These are phyloP conservation scores for Alouatta palliata DNA, from an alignment of 2,113 vertebrate species.

Conservation along the genomic window DNA sequence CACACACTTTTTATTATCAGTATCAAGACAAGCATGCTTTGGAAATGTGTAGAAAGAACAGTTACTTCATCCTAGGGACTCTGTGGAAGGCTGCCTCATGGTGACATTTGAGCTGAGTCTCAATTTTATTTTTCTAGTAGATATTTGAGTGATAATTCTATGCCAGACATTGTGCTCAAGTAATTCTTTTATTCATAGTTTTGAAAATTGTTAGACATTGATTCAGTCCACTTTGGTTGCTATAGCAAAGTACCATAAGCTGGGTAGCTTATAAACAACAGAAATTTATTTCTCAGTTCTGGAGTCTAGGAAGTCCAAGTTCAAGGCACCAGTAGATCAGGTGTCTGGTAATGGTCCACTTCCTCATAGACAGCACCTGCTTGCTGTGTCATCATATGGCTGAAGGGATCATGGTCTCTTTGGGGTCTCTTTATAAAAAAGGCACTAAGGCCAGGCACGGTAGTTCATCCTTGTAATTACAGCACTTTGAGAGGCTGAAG, in stretches of 20 bases:
- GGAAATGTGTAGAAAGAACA: background rate
- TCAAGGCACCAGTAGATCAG: background rate
- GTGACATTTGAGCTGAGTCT: background rate
- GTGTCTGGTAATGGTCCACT: background rate
- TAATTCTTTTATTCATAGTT: background rate
- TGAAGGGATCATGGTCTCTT: background rate
- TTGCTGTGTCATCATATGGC: background rate
- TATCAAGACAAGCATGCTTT: background rate
- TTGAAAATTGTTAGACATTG: background rate
- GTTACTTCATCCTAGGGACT: background rate
- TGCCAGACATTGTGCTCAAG: background rate
- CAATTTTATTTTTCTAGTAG: conserved; percentile 1
- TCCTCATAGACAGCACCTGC: background rate
- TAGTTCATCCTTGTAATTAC: too few relatives aligned
- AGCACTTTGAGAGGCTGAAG: too few relatives aligned
- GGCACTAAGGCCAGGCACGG: too few relatives aligned
- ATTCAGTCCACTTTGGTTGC: background rate
- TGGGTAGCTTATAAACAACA: background rate
- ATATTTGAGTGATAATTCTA: background rate
- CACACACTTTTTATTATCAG: background rate
- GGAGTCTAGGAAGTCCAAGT: background rate
- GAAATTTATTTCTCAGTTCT: background rate
- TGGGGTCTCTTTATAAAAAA: background rate
- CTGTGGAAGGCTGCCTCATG: background rate
- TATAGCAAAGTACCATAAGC: background rate